Evolutionary conservation across 2,888 invertebrate species (phyloP), one percentile per base, ranked within the genome.

Genomic region (Nemoura dubitans): DNA sequence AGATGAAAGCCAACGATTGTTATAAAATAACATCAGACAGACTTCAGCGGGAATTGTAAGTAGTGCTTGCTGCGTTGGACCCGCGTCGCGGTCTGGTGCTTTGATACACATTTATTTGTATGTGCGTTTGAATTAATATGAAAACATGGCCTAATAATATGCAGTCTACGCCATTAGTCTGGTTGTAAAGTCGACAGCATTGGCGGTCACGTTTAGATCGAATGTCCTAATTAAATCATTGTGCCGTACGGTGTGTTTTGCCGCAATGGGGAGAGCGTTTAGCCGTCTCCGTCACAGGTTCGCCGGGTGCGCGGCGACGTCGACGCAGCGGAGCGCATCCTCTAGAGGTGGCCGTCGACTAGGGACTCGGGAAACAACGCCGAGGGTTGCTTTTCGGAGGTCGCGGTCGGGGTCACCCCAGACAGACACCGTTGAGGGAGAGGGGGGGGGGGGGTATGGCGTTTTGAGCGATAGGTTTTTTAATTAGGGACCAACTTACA

Each of bases 401-500:
- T 78, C 28, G 28, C 26, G 78, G 78, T 78, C 78, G 26, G 27
- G 78, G 26, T 28, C 78, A 78, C 26, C 27, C 28, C 59, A 21
- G 59, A 59, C 59, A 59, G 59, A 21, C 14, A 59, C 59, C 59
- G 21, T 10, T 10, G 16, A 59, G 1, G 36, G 5, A 36, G 59
- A 59, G 59, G 78, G 78, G 78, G 2, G 1, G 36, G 5, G 10
- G 59, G 14, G 59, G 78, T 7, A 26, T 27, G 26, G 26, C n/a
- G 10, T 78, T 78, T 28, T 78, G 78, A 78, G 25, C 21, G 78
- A 28, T 78, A 28, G 7, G 26, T 28, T 78, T 78, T 78, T 78
- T 78, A 78, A 78, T 78, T 78, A 78, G 28, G 78, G 59, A 10
- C 59, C 59, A 59, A 59, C 78, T n/a, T 28, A 27, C n/a, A 76